Base-by-base conservation (phyloP, 1,140 invertebrate genomes). In the Homarus americanus region DNA sequence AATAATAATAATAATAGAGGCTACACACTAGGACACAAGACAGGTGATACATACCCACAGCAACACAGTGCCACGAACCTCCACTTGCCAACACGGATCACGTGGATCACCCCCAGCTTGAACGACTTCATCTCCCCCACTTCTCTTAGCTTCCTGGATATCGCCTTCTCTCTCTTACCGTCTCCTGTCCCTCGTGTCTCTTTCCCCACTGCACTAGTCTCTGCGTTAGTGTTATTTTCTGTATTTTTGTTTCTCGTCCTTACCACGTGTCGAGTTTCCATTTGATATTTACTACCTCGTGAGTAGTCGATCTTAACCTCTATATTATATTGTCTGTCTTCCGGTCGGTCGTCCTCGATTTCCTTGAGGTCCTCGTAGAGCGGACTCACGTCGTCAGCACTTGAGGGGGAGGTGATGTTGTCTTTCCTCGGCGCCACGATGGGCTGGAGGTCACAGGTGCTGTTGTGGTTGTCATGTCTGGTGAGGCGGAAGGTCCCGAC, bases 281-380 rank as follows among this genome's bases (percentile, higher is more conserved):
- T 91, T 58, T 93, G 87, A 66, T 92, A 93, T 41, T 93, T 93
- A 32, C 87, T 93, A 20, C 92, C 92, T 9, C 91, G 89, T 10
- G 92, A 93, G 53, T 93, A 93, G 82, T 93, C 92, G 66, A 93
- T 93, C 38, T 91, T 91, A 20, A 93, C 92, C 75, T 93, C 92
- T 76, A 93, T 91, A 75, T 90, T 93, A 38, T 89, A 92, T 69
- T 93, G 86, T 15, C 91, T 82, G 38, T 92, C 92, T 53, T 93
- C 91, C 9, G 63, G 40, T 36, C 73, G 36, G 36, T 91, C 92
- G 72, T 92, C 86, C 24, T 91, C 88, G 63, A 91, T 80, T 2
- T 91, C 82, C 20, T 69, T 66, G n/a, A 93, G 34, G 78, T 93
- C 92, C 76, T 93, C 92, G 87, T 93, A 93, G 53, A 91, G 83